These are phyloP conservation scores for Clinocottus analis DNA, from an alignment of 2,113 vertebrate genomes.

Conservation along the genomic window DNA sequence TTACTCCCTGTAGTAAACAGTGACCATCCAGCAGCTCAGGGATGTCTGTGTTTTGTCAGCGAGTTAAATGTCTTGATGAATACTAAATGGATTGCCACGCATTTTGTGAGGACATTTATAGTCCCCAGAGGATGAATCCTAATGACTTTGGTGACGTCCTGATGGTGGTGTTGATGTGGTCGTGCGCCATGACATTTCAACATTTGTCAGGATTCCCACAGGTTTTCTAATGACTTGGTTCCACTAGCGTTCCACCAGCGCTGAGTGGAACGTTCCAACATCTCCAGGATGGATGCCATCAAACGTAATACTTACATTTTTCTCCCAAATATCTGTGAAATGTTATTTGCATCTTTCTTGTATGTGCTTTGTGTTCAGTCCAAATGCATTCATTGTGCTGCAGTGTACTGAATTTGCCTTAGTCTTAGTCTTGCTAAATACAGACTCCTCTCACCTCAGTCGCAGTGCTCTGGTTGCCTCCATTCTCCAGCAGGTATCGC, in stretches of 20 bases:
- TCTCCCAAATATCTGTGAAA: neutral
- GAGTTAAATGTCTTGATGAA: neutral
- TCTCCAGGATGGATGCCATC: neutral
- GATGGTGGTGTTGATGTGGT: neutral
- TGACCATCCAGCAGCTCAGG: neutral
- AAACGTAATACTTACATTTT: neutral
- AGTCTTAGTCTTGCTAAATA: neutral
- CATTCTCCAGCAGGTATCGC: constrained; percentile 94
- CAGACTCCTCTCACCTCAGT: constrained; percentile 88
- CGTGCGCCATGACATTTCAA: neutral
- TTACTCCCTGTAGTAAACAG: neutral
- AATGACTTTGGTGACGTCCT: neutral
- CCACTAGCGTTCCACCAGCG: neutral
- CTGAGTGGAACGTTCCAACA: neutral
- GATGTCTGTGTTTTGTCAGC: too few species aligned
- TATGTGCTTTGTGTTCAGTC: neutral
- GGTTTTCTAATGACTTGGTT: neutral
- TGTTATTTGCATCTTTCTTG: neutral
- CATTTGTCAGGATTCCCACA: constrained; percentile 10
- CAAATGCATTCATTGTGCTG: neutral
- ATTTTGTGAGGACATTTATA: neutral
- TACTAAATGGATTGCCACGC: neutral
- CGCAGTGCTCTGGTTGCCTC: constrained; percentile 98
- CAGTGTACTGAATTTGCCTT: neutral
- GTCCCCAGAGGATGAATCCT: neutral